Evolutionary conservation across 2,797 vertebrate species (phyloP), one percentile per base, ranked within the genome.

Genomic region (Urocyon cinereoargenteus): DNA sequence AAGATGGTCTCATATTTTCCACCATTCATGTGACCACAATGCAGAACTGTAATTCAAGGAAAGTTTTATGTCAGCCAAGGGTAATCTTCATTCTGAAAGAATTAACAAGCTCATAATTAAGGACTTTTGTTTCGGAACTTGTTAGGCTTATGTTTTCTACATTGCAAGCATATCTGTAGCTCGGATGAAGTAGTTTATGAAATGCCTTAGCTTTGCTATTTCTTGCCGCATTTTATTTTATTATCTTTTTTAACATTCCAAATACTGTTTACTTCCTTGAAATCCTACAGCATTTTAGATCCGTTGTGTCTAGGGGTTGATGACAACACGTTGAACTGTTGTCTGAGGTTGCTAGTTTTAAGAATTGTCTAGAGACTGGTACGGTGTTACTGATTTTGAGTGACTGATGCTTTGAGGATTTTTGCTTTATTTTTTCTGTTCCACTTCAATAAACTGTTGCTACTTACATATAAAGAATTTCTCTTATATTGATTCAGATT

Each of bases 311-410:
- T 24, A 49, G 40, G 72, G 18, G 45, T 14, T 40, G 45, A 36
- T 84, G 87, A 51, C 53, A 53, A 10, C 7, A 24, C 10, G 2
- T 77, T 64, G 51, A 93, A 49, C 62, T 84, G 21, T 73, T 59
- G 34, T 91, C 5, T 88, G n/a, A 96, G 82, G 45, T 81, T 91
- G 73, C 57, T 92, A 55, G 75, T 92, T 61, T 84, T 59, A 88
- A 85, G 86, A 89, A 57, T 85, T 95, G 14, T 77, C 64, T 82
- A 49, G 66, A 94, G 82, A 88, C 49, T 59, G 45, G 15, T 90
- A 11, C 5, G 61, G 2, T 91, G n/a, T 91, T 83, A 70, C 9
- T 83, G 45, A 57, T 91, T 96, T 68, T 86, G 28, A 91, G 75
- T 92, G 81, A 89, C 22, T 84, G 51, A 92, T 91, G 45, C 51